A percentile compares a stretch with the other conserved stretches of the same genome.
Conservation (phyloP, 2,113 vertebrate genomes). For the Rhinichthys klamathensis region DNA sequence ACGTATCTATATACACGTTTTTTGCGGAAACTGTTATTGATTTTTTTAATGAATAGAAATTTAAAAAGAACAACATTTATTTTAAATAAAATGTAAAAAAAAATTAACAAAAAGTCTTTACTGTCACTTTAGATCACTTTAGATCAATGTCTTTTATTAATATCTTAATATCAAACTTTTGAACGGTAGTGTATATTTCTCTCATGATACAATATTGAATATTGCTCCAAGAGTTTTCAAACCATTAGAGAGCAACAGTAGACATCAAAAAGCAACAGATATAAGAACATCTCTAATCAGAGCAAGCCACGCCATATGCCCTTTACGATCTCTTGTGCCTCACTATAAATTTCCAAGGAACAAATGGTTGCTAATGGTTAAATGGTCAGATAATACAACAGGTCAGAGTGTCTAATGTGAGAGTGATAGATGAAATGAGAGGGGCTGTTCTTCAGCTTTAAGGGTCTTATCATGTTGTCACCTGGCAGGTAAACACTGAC, state of each 20-base stretch:
- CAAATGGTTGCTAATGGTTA: slow-evolving; percentile 29
- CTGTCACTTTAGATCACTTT: too few relatives aligned
- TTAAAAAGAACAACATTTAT: too few relatives aligned
- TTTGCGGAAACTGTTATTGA: too few relatives aligned
- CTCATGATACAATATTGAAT: not conserved
- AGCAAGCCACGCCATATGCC: not conserved
- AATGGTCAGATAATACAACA: slow-evolving; percentile 37
- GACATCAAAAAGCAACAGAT: not conserved
- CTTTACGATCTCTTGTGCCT: not conserved
- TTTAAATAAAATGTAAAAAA: too few relatives aligned
- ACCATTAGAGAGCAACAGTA: not conserved
- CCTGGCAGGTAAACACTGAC: slow-evolving; percentile 47
- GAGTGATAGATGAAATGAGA: slow-evolving; percentile 8
- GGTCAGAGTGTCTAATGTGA: slow-evolving; percentile 16
- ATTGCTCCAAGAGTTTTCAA: not conserved
- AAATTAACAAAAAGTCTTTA: too few relatives aligned
- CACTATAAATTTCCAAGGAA: slow-evolving; percentile 13
- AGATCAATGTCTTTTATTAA: too few relatives aligned
- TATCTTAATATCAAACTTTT: too few relatives aligned
- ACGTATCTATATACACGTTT: too few relatives aligned
- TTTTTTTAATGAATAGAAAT: too few relatives aligned
- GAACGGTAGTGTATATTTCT: too few relatives aligned
- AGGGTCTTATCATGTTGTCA: slow-evolving; percentile 36
- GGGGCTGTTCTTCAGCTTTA: not conserved
- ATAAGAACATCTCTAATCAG: not conserved